Conservation (phyloP, 2,888 invertebrate species). For the Cynaeus angustus region DNA sequence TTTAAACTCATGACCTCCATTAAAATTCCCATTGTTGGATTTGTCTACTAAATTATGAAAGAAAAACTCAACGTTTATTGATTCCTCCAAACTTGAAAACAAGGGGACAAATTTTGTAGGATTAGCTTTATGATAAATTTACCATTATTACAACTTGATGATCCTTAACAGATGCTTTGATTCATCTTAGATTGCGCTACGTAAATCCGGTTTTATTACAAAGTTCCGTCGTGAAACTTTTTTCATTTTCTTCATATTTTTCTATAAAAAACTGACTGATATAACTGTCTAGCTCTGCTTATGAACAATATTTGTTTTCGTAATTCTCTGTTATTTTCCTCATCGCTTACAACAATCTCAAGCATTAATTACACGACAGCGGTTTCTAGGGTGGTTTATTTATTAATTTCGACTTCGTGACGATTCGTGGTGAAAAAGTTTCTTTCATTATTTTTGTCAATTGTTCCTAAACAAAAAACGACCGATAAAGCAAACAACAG, state of each 20-base stretch:
- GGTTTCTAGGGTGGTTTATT: too few species aligned
- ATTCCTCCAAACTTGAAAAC: not conserved
- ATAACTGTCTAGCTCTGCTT: slow-evolving; percentile 22
- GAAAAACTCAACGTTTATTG: too few species aligned
- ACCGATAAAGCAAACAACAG: not conserved
- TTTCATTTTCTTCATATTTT: slow-evolving; percentile 37
- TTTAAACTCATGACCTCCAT: too few species aligned
- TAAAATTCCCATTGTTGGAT: too few species aligned
- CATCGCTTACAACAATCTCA: too few species aligned
- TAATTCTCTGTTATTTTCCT: slow-evolving; percentile 1
- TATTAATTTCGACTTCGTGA: too few species aligned
- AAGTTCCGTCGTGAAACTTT: slow-evolving; percentile 25
- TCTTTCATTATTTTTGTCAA: not conserved
- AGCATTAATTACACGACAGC: too few species aligned
- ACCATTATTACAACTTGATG: slow-evolving; percentile 20
- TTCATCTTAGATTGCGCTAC: slow-evolving; percentile 18
- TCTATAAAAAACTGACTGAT: slow-evolving; percentile 30
- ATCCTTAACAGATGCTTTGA: slow-evolving; percentile 29
- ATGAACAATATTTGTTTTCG: slow-evolving; percentile 30
- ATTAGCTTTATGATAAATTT: slow-evolving; percentile 7
- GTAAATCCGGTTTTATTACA: slow-evolving; percentile 30
- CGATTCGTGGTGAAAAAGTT: not conserved
- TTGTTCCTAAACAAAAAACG: too few species aligned
- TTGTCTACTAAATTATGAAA: too few species aligned
- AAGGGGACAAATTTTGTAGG: not conserved